These are phyloP conservation scores for Pasiphila rectangulata DNA, from an alignment of 2,888 invertebrate species.

Conservation along the genomic window DNA sequence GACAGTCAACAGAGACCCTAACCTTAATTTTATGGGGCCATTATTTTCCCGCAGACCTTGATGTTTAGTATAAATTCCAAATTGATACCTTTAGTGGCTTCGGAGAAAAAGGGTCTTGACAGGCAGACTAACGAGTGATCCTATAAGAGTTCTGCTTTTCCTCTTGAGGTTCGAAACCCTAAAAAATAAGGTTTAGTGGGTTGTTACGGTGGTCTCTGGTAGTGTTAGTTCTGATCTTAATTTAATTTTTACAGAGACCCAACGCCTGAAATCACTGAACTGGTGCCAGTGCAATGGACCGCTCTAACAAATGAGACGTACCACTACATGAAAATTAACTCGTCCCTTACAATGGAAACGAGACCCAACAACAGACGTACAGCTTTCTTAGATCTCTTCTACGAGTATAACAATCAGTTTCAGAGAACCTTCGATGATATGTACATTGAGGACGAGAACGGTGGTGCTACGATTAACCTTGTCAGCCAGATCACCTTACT, in stretches of 20 bases:
- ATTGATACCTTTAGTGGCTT: no score
- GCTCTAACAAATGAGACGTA: constrained; percentile 34
- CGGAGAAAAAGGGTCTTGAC: no score
- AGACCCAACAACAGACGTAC: constrained; percentile 44
- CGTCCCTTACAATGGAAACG: constrained; percentile 33
- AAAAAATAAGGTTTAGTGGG: no score
- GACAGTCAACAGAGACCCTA: no score
- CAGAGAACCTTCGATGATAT: constrained; percentile 28
- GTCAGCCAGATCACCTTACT: constrained; percentile 12
- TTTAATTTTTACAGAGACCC: constrained; percentile 48
- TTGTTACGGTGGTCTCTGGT: no score
- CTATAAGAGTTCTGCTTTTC: no score
- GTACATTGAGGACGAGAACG: constrained; percentile 16
- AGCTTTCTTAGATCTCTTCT: constrained; percentile 53
- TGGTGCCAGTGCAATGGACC: constrained; percentile 50
- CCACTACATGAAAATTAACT: constrained; percentile 41
- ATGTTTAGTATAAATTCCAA: no score
- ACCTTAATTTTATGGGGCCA: no score
- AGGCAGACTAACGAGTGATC: no score
- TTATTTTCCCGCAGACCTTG: no score
- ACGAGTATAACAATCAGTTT: constrained; percentile 33
- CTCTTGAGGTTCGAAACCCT: no score
- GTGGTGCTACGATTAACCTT: constrained; percentile 3
- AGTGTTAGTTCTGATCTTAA: background rate
- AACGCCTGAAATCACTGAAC: constrained; percentile 42